Evolutionary conservation across 2,888 invertebrate species (phyloP).

Genomic region (Cantharis nigra): DNA sequence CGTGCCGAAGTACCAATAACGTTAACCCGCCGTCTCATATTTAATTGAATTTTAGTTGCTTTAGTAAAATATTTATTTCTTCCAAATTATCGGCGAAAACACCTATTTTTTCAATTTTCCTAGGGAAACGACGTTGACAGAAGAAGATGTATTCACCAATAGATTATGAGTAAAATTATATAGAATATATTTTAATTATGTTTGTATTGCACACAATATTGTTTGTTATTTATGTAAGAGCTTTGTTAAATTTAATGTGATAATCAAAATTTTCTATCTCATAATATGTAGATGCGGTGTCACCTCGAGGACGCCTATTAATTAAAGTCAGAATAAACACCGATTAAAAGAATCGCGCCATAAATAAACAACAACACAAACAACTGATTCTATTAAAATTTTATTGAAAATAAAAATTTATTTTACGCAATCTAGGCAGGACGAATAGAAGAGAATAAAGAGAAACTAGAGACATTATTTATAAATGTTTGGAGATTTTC

Average conservation of each 20-base stretch:
- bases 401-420: neutral
- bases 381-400: neutral
- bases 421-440: neutral
- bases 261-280: neutral
- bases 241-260: neutral
- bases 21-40: too few species aligned
- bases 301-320: neutral
- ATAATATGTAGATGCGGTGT: neutral
- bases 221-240: neutral
- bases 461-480: too few species aligned
- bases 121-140: too few species aligned
- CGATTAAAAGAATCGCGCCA: neutral
- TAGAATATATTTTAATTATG: too few species aligned
- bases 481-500: neutral
- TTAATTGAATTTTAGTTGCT: too few species aligned
- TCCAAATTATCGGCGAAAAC: too few species aligned
- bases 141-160: too few species aligned
- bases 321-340: neutral
- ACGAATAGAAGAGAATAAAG: neutral
- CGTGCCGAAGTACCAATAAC: too few species aligned
- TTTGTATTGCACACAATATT: neutral
- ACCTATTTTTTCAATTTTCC: too few species aligned
- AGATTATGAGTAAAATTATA: too few species aligned
- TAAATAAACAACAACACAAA: neutral
- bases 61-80: too few species aligned